Evolutionary conservation across 2,113 vertebrate species (phyloP).

Genomic region (Ptychochromis oligacanthus): DNA sequence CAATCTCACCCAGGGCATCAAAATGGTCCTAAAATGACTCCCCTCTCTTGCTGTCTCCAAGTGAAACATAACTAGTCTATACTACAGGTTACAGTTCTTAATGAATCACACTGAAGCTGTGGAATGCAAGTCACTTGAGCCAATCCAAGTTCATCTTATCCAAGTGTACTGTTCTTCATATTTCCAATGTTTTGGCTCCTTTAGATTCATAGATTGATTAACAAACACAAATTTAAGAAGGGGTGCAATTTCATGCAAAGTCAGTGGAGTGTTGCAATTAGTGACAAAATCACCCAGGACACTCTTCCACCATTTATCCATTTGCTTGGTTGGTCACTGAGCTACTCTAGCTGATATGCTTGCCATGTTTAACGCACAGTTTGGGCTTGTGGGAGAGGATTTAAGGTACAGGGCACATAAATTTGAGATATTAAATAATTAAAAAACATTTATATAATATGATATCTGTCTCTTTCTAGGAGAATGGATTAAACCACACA

Average conservation of each 20-base stretch:
- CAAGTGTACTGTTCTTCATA: not conserved
- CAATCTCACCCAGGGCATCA: not conserved
- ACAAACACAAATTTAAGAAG: not conserved
- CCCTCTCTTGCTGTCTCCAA: not conserved
- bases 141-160: not conserved
- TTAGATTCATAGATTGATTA: not conserved
- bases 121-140: slow-evolving; percentile 4
- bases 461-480: not conserved
- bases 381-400: not conserved
- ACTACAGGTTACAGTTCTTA: not conserved
- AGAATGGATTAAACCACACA: not conserved
- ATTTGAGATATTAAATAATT: not conserved
- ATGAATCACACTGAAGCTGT: not conserved
- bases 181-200: not conserved
- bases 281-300: not conserved
- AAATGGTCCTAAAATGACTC: not conserved
- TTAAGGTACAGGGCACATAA: not conserved
- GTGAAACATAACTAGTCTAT: not conserved
- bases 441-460: not conserved
- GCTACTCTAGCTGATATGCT: not conserved
- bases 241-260: not conserved
- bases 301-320: not conserved
- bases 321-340: not conserved
- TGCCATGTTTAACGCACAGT: not conserved
- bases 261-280: not conserved